phyloP scores from a whole-genome alignment of 2,113 vertebrate species.

The Bujurquina vittata region DNA sequence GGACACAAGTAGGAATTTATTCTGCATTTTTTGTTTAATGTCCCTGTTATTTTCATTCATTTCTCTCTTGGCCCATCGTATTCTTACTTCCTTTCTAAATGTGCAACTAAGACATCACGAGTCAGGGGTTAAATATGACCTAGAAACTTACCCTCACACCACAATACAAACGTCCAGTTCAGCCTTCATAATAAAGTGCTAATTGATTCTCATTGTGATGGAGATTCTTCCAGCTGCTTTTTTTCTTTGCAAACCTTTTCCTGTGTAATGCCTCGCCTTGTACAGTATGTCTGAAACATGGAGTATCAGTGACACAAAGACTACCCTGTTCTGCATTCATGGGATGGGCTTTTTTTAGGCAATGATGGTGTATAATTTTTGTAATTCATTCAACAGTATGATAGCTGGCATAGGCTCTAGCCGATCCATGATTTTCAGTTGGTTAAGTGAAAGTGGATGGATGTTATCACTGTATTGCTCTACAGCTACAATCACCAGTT shows the following conservation, averaged over 20 bases:
- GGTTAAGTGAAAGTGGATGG: neutral
- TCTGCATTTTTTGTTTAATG: neutral
- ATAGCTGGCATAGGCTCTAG: neutral
- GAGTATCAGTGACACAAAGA: neutral
- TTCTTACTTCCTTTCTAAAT: neutral
- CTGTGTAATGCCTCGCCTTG: neutral
- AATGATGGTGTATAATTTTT: neutral
- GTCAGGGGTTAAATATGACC: neutral
- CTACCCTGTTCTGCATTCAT: neutral
- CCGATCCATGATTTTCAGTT: too few species aligned
- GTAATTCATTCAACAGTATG: neutral
- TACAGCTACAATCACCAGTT: neutral
- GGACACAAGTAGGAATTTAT: neutral
- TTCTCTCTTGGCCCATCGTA: neutral
- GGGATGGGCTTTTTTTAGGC: neutral
- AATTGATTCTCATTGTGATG: neutral
- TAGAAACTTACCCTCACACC: neutral
- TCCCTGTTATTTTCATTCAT: neutral
- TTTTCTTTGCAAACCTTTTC: neutral
- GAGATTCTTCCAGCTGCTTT: neutral
- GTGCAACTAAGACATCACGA: neutral
- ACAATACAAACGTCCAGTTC: neutral
- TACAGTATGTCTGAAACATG: neutral
- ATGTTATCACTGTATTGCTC: accelerated
- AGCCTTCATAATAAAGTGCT: neutral